Base-by-base conservation (phyloP, 1,140 invertebrate genomes). In the Drosophila yakuba region DNA sequence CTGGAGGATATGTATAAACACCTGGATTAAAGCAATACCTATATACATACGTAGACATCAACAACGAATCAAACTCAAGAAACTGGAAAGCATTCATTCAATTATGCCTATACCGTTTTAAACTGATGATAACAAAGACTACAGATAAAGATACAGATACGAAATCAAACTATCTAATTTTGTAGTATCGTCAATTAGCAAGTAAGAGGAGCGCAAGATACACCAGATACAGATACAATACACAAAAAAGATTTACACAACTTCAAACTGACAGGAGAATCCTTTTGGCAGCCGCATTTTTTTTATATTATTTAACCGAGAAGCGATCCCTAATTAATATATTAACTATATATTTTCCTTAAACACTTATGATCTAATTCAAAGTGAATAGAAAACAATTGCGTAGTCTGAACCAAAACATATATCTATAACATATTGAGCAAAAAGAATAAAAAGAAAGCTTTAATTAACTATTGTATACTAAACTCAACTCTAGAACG, bases 1-100 rank as follows among this genome's bases (percentile, higher is more conserved):
- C 94, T 98, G 78, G 97, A 98, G 91, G 97, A 97, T 93, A 96
- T 99, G 95, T 99, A 98, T 93, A 94, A 94, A 85, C 93, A 94
- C 78, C 78, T 93, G 78, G 91, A 91, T 79, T 92, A 84, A 91
- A 68, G 52, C 69, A 79, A 77, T 85, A 69, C 17, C 32, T 50
- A 50, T 50, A 35, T 35, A 45, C n/a, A 60, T 10, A 32, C 32
- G 8, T 32, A 10, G 32, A 32, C 32, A 58, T 32, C 32, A 69
- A 72, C 61, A 71, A 83, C 71, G 77, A 84, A 84, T 66, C 57
- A 55, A 88, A 78, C 39, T 63, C 51, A 64, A 78, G 72, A 64
- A 83, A 57, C 66, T 32, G 50, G 36, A 28, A 71, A 63, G 82
- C 82, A 86, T 86, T 86, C 82, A 78, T 35, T 75, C 48, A 57